Evolutionary conservation across 2,797 vertebrate genomes (phyloP), one percentile per base, ranked within the genome.

Genomic region (Huso huso): DNA sequence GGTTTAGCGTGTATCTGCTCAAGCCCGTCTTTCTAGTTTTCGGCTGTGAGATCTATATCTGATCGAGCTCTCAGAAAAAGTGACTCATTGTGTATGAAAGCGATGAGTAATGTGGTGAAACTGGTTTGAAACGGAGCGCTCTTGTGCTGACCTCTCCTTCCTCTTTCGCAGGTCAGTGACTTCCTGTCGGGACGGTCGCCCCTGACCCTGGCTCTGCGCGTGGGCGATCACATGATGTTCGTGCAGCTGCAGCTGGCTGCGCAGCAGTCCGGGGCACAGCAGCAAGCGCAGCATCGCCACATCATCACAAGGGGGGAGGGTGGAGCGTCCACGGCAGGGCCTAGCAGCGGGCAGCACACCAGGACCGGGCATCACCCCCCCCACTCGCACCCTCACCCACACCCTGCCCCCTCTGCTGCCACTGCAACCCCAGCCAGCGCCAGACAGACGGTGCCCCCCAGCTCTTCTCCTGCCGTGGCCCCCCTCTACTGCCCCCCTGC

Each of bases 221-320:
- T 98, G 1, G 95, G 95, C 0, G 95, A 95, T 74, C 94, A 96
- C 64, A 89, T 93, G 93, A 96, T 97, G 94, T 94, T 94, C 37
- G 92, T 98, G 67, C 94, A 98, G 79, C 93, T 98, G 23, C 93
- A 95, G 83, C 76, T 98, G 69, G 94, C 95, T 0, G 93, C 96
- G 0, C 95, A 97, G 81, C 95, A 97, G 69, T 81, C 91, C 0
- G 85, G 89, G 0, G 90, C 86, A n/a, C 88, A 88, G 1, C 89
- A 93, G 62, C 90, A 37, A 2, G 23, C 95, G 10, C 93, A 96
- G 68, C 93, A 96, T 70, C 91, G 93, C 70, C 95, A 96, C 49
- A 75, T 95, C 15, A 87, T 95, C 4, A 84, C 93, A 12, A 87
- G 92, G 66, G 88, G 91, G 0, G 90, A 86, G 3, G 77, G 90